phyloP scores from a whole-genome alignment of 2,113 vertebrate genomes.

The Anolis carolinensis region DNA sequence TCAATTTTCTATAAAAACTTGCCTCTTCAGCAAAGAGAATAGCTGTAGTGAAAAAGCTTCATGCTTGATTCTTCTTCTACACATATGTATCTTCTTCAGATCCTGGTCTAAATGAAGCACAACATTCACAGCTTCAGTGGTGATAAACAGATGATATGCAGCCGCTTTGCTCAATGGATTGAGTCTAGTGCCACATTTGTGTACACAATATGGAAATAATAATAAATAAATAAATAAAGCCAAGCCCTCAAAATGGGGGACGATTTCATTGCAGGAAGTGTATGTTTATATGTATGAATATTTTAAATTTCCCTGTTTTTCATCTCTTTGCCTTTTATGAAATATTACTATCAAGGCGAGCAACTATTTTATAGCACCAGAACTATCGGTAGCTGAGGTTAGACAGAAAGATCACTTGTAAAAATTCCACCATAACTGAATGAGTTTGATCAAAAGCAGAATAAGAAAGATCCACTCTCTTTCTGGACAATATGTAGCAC shows the following conservation, averaged over 20 bases:
- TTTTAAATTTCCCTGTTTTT: constrained; percentile 56
- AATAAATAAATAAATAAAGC: constrained; percentile 33
- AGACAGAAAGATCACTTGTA: constrained; percentile 45
- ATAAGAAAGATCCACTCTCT: constrained; percentile 49
- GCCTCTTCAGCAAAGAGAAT: not conserved
- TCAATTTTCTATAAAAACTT: not conserved
- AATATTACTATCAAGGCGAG: constrained; percentile 57
- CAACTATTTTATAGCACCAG: constrained; percentile 66
- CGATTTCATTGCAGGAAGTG: constrained; percentile 29
- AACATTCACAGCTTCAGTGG: not conserved
- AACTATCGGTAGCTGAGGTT: constrained; percentile 56
- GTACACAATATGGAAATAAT: constrained; percentile 51
- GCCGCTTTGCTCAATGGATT: not conserved
- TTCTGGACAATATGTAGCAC: constrained; percentile 67
- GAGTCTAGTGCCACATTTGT: constrained; percentile 40
- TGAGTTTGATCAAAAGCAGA: constrained; percentile 65
- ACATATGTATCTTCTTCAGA: not conserved
- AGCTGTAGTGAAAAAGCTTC: not conserved
- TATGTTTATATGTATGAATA: constrained; percentile 22
- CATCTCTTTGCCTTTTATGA: constrained; percentile 49
- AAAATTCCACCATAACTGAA: constrained; percentile 58
- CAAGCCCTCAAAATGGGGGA: constrained; percentile 70
- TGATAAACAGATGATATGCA: constrained; percentile 21
- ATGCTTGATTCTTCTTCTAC: not conserved
- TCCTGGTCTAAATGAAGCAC: not conserved